Base-by-base conservation (phyloP, 2,888 invertebrate genomes). In the Nemotelus nigrinus region DNA sequence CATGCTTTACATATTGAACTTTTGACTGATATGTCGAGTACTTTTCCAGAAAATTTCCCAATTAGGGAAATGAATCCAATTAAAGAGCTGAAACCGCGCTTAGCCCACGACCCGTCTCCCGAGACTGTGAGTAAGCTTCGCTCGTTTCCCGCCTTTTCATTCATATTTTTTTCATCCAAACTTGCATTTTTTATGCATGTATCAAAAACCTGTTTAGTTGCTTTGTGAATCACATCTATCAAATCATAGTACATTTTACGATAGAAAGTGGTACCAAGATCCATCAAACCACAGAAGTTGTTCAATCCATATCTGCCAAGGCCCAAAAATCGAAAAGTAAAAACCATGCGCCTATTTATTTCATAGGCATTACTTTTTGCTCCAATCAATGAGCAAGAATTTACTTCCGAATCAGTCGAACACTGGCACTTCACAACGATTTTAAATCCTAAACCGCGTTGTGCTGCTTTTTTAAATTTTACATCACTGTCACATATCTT, bases 101-200 rank as follows among this genome's bases (percentile, higher is more conserved):
- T 55, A 53, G 53, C 39, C 71, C 71, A 71, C 0, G 71, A 71
- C 39, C 71, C 71, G 55, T 71, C 55, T 41, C 55, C 71, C 8
- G 71, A 55, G 5, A 71, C 71, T 25, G 41, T 3, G 8, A 71
- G 3, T 4, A 39, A 10, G 39, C 55, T 50, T 7, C 41, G 50
- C 4, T 25, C 43, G 2, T 71, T 71, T 25, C 2, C 55, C 7
- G 2, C 8, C 50, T 45, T 25, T 4, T 3, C 39, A 53, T 71
- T 55, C 41, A 7, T 7, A 55, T n/a, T 25, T 8, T 3, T 50
- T 39, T 71, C 41, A 25, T 58, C 58, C 25, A 4, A 25, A 25
- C 6, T 4, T n/a, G 58, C 25, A 4, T 58, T 58, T 58, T 4
- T n/a, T 4, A n/a, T 58, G 25, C 10, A 58, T n/a, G 25, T 58